Base-by-base conservation (phyloP, 1,140 invertebrate genomes). In the Caenorhabditis latens region DNA sequence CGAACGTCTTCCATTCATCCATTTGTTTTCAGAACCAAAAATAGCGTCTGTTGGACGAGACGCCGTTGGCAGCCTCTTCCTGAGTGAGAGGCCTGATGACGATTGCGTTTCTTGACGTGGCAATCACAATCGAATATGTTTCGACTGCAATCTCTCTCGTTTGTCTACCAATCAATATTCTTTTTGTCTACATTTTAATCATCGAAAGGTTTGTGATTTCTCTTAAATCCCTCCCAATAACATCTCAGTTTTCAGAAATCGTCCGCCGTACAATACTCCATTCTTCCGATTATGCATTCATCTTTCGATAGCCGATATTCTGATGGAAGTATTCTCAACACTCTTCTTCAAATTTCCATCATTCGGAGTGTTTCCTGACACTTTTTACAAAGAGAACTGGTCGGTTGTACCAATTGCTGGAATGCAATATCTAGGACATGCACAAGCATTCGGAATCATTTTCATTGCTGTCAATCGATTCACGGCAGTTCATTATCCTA, bases 341-440 rank as follows among this genome's bases (percentile, higher is more conserved):
- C 40, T 89, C 8, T 86, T 88, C 75, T 89, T 89, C 82, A 89
- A 89, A 85, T 89, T 89, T 42, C 89, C 89, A 32, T 84, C 87
- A 16, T 89, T 83, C 50, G 87, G 89, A 57, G 55, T 88, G 65
- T 83, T 89, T 83, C 87, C 89, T 14, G 40, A 83, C 9, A 83
- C 86, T 43, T 84, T 89, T 43, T 89, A 89, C 19, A 82, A 58
- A 21, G 82, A 87, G 40, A 79, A 84, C 32, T 88, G 86, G 88
- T 85, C 86, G 3, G 83, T 86, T 13, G 61, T 89, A 7, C 89
- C 88, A 19, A 55, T 89, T 4, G 61, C 87, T 40, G 88, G 85
- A 42, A 83, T 89, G 42, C 84, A 89, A 21, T 89, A 89, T 65
- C 75, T 89, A 16, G 88, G 89, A n/a, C 89, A 89, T 85, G 89